Evolutionary conservation across 2,113 vertebrate genomes (phyloP).

Genomic region (Catharus minimus): DNA sequence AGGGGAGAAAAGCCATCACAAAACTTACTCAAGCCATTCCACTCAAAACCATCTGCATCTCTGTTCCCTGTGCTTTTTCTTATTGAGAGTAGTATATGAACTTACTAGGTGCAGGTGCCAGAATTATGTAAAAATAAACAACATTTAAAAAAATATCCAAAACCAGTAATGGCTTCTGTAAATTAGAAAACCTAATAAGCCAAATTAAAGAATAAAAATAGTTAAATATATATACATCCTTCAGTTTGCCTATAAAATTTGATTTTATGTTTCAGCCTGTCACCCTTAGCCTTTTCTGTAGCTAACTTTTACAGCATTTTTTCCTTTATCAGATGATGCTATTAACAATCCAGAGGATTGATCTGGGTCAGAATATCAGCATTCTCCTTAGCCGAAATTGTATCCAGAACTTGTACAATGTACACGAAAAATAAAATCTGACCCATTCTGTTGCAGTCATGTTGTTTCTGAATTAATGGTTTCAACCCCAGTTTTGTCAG

Average conservation of each 20-base stretch:
- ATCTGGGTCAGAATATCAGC: not conserved
- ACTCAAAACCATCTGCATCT: not conserved
- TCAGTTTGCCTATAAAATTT: not conserved
- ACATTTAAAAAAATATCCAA: not conserved
- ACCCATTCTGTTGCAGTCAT: not conserved
- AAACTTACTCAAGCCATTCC: not conserved
- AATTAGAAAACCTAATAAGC: not conserved
- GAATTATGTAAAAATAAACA: not conserved
- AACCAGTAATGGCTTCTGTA: not conserved
- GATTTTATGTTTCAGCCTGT: not conserved
- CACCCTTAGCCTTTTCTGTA: not conserved
- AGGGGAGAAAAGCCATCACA: not conserved
- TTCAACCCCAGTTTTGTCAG: not conserved
- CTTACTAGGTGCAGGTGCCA: not conserved
- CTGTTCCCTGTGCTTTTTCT: constrained; percentile 20
- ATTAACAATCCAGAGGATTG: not conserved
- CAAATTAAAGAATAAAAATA: not conserved
- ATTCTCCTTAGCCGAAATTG: not conserved
- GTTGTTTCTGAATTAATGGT: not conserved
- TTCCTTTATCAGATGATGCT: not conserved
- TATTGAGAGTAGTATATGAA: not conserved
- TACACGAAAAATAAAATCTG: not conserved
- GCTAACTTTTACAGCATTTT: not conserved
- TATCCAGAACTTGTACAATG: not conserved
- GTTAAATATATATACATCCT: not conserved